Conservation (phyloP, 2,888 invertebrate genomes). For the Dolichopus griseipennis region DNA sequence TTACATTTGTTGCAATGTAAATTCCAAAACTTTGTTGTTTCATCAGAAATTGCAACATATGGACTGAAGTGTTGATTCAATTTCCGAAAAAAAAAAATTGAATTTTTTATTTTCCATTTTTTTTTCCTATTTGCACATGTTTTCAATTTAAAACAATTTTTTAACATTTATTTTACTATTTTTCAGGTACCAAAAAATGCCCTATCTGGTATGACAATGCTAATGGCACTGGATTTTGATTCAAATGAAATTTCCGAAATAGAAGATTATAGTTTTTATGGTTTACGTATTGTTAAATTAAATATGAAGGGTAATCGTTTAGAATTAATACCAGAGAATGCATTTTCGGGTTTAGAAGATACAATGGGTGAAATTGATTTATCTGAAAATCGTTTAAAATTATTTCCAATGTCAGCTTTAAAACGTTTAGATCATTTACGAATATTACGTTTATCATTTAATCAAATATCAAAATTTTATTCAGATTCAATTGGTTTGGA, state of each 20-base stretch:
- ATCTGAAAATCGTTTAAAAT: conserved; percentile 76
- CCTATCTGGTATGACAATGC: conserved; percentile 59
- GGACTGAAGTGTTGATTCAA: no score
- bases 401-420: conserved; percentile 72
- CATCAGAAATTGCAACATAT: no score
- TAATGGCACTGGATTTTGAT: conserved; percentile 71
- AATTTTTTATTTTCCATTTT: no score
- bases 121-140: neutral
- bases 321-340: conserved; percentile 70
- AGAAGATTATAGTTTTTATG: conserved; percentile 80
- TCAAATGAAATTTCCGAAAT: conserved; percentile 76
- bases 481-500: conserved; percentile 35
- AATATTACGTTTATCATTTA: conserved; percentile 68
- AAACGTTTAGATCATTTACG: conserved; percentile 64
- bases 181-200: conserved; percentile 67
- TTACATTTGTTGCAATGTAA: no score
- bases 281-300: conserved; percentile 67
- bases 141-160: neutral
- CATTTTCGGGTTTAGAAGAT: conserved; percentile 69
- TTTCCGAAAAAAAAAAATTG: no score
- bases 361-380: conserved; percentile 75
- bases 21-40: no score
- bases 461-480: conserved; percentile 56
- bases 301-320: conserved; percentile 79
- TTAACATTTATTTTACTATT: no score